Evolutionary conservation across 2,888 invertebrate species (phyloP).

Genomic region (Hydraecia micacea): DNA sequence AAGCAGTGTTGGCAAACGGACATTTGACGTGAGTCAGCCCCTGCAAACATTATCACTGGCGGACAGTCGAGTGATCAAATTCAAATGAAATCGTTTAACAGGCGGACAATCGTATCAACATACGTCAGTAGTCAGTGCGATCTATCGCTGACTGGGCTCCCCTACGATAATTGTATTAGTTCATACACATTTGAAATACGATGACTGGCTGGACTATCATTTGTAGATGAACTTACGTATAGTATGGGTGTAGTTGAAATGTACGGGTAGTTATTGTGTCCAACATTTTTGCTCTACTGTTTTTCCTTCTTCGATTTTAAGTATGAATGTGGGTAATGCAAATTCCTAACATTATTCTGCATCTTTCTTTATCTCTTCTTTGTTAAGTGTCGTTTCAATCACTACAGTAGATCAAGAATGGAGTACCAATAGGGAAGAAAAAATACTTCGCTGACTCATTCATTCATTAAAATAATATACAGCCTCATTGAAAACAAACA

Average conservation of each 20-base stretch:
- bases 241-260: constrained; percentile 2
- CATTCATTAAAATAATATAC: not conserved
- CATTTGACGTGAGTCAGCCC: constrained; percentile 64
- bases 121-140: constrained; percentile 85
- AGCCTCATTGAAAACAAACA: constrained; percentile 21
- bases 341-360: not conserved
- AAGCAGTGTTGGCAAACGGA: constrained; percentile 55
- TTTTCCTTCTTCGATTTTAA: not conserved
- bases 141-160: constrained; percentile 73
- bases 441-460: too few relatives aligned
- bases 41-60: constrained; percentile 84
- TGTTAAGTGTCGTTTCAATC: not conserved
- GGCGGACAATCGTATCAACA: constrained; percentile 88
- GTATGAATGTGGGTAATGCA: not conserved
- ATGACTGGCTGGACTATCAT: constrained; percentile 48
- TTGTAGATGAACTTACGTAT: constrained; percentile 16
- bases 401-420: not conserved
- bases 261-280: not conserved
- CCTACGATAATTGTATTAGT: constrained; percentile 76
- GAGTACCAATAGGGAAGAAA: too few relatives aligned
- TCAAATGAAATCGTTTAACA: constrained; percentile 88
- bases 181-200: constrained; percentile 63
- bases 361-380: not conserved
- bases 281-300: not conserved
- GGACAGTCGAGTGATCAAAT: constrained; percentile 89